Conservation (phyloP, 2,113 vertebrate species). For the Prunella himalayana region DNA sequence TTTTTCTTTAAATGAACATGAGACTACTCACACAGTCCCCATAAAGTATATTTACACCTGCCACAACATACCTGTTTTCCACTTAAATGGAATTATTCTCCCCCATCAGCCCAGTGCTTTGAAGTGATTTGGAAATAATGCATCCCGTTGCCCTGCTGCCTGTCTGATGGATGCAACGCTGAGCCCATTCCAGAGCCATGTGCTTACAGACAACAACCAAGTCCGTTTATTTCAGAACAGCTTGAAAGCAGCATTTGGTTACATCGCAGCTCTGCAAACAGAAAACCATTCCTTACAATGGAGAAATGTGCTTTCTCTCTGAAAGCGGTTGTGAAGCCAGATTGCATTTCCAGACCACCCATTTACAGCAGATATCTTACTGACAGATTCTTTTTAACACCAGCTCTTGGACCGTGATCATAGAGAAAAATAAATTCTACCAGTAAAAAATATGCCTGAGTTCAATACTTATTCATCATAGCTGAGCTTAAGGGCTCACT, state of each 20-base stretch:
- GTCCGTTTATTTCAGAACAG: not conserved
- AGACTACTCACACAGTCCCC: not conserved
- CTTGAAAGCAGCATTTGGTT: not conserved
- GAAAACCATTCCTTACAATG: not conserved
- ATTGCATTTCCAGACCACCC: not conserved
- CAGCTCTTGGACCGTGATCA: not conserved
- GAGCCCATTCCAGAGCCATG: not conserved
- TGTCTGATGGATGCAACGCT: not conserved
- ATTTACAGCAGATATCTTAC: not conserved
- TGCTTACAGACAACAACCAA: not conserved
- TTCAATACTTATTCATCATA: not conserved
- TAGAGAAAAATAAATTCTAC: not conserved
- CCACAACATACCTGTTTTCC: accelerated
- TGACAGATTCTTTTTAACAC: not conserved
- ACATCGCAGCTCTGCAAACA: not conserved
- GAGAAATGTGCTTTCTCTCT: not conserved
- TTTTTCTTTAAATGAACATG: not conserved
- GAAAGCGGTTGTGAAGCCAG: not conserved
- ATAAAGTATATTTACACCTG: not conserved
- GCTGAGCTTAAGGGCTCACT: not conserved
- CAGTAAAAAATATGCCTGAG: not conserved
- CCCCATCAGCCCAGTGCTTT: not conserved
- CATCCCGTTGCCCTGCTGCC: accelerated
- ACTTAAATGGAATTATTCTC: not conserved
- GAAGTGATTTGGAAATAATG: not conserved